Base-by-base conservation (phyloP, 2,888 invertebrate genomes). In the Masnerella sp. region DNA sequence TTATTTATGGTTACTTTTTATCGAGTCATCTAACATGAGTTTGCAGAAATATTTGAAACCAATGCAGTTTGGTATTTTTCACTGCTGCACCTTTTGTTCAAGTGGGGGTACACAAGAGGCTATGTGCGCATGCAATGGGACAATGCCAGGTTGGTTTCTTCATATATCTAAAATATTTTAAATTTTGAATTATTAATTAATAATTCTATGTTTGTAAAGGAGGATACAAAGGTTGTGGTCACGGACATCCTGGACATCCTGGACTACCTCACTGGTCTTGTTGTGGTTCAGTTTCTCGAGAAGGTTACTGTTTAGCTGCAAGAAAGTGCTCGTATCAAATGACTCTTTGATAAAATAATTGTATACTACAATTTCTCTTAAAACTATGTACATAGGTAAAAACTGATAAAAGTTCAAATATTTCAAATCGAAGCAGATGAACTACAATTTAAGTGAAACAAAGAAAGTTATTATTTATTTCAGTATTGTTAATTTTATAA, bases 191-290 rank as follows among this genome's bases (percentile, higher is more conserved):
- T 2, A 30, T 22, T 30, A 7, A 9, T 30, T n/a, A n/a, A n/a
- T n/a, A n/a, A n/a, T n/a, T n/a, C n/a, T n/a, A n/a, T n/a, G n/a
- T n/a, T n/a, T n/a, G n/a, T 74, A 22, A 76, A 88, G 88, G 88
- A 68, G 88, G 88, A 38, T 88, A 88, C 73, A 83, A 80, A 88
- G 94, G 95, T 7, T 95, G 95, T 82, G 95, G 95, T 0, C 95
- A 95, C 88, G 94, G 94, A 1, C 94, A 95, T 87, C 88, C 90
- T 47, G 94, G 94, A 34, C 94, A 95, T 89, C 94, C 94, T 28
- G 94, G 95, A 67, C 88, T 91, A 71, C 89, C 93, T 7, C 95
- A 95, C 88, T 95, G 95, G 95, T 95, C 94, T 42, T 95, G 95
- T 85, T 95, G 95, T 86, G 94, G 93, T 40, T 85, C 85, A 9